phyloP scores from a whole-genome alignment of 2,888 invertebrate species.

The Chalcosyrphus nemorum region DNA sequence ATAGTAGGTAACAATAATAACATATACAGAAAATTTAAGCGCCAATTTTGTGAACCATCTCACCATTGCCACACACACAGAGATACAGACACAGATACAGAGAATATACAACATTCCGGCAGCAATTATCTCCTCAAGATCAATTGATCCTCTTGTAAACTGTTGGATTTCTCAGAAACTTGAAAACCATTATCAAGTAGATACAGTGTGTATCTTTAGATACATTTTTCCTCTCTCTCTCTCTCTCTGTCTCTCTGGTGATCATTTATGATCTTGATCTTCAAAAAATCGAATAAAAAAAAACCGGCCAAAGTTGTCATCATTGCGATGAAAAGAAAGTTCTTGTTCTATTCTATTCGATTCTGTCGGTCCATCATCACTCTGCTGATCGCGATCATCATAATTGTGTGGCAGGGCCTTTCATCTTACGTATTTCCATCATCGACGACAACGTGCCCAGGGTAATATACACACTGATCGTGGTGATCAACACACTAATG shows the following conservation, averaged over 20 bases:
- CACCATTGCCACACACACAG: slow-evolving; percentile 55
- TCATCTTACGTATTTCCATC: slow-evolving; percentile 39
- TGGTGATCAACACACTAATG: slow-evolving; percentile 39
- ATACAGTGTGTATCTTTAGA: slow-evolving; percentile 2
- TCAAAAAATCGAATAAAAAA: slow-evolving; percentile 7
- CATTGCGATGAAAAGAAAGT: slow-evolving; percentile 22
- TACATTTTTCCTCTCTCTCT: no score
- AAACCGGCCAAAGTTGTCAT: slow-evolving; percentile 11
- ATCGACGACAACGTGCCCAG: slow-evolving; percentile 12
- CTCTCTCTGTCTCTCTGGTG: no score
- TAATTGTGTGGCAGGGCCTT: slow-evolving; percentile 16
- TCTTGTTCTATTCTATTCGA: no score
- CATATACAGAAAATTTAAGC: slow-evolving; percentile 57
- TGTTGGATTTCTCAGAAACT: slow-evolving; percentile 62
- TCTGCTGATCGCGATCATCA: slow-evolving; percentile 3
- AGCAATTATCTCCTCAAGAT: slow-evolving; percentile 69
- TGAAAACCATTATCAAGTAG: slow-evolving; percentile 45
- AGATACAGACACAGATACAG: slow-evolving; percentile 39
- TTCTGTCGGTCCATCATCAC: slow-evolving; percentile 21
- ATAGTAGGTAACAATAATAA: slow-evolving; percentile 35
- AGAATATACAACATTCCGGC: slow-evolving; percentile 31
- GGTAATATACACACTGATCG: slow-evolving; percentile 13
- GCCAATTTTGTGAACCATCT: slow-evolving; percentile 63
- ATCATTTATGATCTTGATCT: slow-evolving; percentile 43
- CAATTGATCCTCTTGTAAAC: slow-evolving; percentile 61